Evolutionary conservation across 2,888 invertebrate species (phyloP).

Genomic region (Caradrina clavipalpis): DNA sequence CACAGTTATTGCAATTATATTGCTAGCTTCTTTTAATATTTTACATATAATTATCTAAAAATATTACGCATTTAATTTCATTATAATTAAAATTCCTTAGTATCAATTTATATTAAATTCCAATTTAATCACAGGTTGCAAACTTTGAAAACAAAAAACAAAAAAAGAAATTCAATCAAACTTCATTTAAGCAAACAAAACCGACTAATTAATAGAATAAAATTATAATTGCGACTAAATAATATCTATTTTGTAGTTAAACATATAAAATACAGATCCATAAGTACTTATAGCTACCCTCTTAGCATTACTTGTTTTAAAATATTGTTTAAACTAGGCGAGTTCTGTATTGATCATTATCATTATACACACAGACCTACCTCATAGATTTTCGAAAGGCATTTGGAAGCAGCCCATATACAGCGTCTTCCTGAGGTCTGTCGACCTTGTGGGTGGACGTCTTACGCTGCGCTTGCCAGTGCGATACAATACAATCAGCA

Average conservation of each 20-base stretch:
- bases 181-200: constrained; percentile 5
- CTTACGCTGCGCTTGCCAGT: too few relatives aligned
- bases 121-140: background rate
- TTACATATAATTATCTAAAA: background rate
- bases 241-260: background rate
- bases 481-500: background rate
- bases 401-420: too few relatives aligned
- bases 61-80: background rate
- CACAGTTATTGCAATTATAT: constrained; percentile 50
- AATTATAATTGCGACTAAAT: constrained; percentile 25
- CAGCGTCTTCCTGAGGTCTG: too few relatives aligned
- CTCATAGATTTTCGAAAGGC: too few relatives aligned
- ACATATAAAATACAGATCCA: background rate
- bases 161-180: background rate
- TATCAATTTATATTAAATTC: background rate
- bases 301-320: background rate
- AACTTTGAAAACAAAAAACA: background rate
- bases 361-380: too few relatives aligned
- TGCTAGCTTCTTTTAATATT: constrained; percentile 41
- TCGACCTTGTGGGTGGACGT: too few relatives aligned
- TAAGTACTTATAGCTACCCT: constrained; percentile 18
- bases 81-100: background rate
- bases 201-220: background rate
- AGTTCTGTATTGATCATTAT: background rate
- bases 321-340: background rate